Conservation (phyloP, 1,140 invertebrate genomes). For the Hylaeus volcanicus region DNA sequence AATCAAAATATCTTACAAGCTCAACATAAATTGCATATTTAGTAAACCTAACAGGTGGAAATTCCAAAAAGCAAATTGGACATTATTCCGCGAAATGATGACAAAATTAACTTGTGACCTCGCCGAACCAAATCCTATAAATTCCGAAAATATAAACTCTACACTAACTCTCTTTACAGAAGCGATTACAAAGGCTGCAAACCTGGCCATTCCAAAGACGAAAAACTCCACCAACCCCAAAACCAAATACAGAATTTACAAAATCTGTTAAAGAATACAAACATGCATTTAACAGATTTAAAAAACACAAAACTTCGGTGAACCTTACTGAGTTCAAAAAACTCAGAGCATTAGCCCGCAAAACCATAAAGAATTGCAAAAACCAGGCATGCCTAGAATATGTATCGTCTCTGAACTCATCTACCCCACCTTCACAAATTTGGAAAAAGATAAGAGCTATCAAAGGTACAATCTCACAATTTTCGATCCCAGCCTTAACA, state of each 20-base stretch:
- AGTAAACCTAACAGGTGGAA: not conserved
- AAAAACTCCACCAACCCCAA: not conserved
- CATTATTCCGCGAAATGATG: not conserved
- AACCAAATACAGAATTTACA: not conserved
- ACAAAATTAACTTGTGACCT: not conserved
- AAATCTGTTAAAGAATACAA: not conserved
- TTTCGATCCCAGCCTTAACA: not conserved
- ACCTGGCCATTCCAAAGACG: not conserved
- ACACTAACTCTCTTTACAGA: not conserved
- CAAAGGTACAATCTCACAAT: not conserved
- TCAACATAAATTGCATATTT: not conserved
- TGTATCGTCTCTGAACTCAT: not conserved
- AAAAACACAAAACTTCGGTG: not conserved
- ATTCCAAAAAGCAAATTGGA: not conserved
- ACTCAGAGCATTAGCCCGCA: not conserved
- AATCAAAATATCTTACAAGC: not conserved
- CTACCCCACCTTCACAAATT: not conserved
- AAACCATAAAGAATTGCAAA: not conserved
- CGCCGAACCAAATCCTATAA: not conserved
- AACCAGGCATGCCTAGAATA: not conserved
- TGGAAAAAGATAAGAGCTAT: constrained; percentile 6
- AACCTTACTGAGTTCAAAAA: not conserved
- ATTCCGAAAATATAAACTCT: not conserved
- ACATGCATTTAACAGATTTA: not conserved
- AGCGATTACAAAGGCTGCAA: not conserved